Conservation (phyloP, 2,888 invertebrate species). For the Thymelicus sylvestris region DNA sequence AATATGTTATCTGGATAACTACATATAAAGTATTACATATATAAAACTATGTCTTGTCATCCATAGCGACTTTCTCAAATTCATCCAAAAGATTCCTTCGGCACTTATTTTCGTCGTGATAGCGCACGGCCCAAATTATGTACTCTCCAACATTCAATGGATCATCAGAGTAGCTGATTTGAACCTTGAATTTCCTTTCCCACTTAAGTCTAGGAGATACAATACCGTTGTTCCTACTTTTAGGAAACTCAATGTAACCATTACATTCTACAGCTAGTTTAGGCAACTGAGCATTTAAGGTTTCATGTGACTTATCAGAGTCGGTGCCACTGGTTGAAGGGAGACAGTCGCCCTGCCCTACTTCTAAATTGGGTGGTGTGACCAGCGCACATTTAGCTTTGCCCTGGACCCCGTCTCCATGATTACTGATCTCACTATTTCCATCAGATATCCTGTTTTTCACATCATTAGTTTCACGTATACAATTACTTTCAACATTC, state of each 20-base stretch:
- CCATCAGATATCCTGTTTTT: conserved; percentile 49
- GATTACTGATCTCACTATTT: conserved; percentile 56
- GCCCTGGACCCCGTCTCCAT: conserved; percentile 63
- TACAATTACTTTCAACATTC: conserved; percentile 43
- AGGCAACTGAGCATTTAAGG: conserved; percentile 72
- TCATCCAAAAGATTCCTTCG: conserved; percentile 83
- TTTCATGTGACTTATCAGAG: conserved; percentile 67
- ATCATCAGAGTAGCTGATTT: conserved; percentile 85
- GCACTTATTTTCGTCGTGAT: conserved; percentile 86
- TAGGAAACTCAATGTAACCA: conserved; percentile 75
- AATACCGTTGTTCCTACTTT: conserved; percentile 65
- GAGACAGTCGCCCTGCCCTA: conserved; percentile 77
- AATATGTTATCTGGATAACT: neutral
- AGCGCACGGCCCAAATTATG: conserved; percentile 85
- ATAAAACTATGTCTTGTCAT: conserved; percentile 45
- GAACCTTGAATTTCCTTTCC: conserved; percentile 86
- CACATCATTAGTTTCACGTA: conserved; percentile 45
- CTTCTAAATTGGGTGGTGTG: conserved; percentile 73
- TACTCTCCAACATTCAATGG: conserved; percentile 81
- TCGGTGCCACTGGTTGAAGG: conserved; percentile 76
- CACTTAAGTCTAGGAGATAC: conserved; percentile 73
- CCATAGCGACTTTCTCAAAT: conserved; percentile 72
- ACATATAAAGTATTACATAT: neutral
- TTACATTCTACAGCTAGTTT: conserved; percentile 76
- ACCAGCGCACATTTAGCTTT: conserved; percentile 63